A percentile compares a stretch with the other conserved stretches of the same genome.
These are phyloP conservation scores for Enteromius paludinosus DNA, from an alignment of 2,797 vertebrate species.

Conservation along the genomic window DNA sequence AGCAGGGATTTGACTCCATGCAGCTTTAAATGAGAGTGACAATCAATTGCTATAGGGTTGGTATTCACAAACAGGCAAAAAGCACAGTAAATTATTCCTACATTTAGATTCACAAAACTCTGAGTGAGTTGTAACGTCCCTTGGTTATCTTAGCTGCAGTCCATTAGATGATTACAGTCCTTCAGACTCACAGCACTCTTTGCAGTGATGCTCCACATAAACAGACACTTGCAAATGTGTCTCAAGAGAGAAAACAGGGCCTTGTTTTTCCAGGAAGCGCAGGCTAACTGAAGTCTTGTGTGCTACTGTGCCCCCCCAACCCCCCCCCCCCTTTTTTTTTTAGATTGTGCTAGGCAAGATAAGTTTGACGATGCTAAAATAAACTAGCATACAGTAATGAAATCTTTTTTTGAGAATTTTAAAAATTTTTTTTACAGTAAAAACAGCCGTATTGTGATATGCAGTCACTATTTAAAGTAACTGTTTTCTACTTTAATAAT, in stretches of 20 bases:
- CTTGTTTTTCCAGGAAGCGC: neutral
- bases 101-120: neutral
- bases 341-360: neutral
- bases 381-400: too few relatives aligned
- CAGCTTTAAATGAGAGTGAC: conserved; percentile 27
- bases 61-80: neutral
- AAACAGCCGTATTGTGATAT: neutral
- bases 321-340: neutral
- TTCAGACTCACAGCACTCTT: neutral
- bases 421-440: neutral
- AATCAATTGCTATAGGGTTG: neutral
- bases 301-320: too few relatives aligned
- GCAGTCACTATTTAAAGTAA: neutral
- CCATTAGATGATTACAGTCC: conserved; percentile 17
- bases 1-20: conserved; percentile 10
- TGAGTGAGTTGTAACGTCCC: neutral
- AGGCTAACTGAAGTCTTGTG: neutral
- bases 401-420: too few relatives aligned
- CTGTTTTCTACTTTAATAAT: neutral
- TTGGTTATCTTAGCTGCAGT: neutral
- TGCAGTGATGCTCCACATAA: neutral
- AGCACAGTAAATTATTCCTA: neutral
- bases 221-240: neutral
- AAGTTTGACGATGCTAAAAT: neutral
- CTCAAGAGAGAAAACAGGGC: neutral